phyloP scores from a whole-genome alignment of 2,113 vertebrate species.

The Pteronura brasiliensis region DNA sequence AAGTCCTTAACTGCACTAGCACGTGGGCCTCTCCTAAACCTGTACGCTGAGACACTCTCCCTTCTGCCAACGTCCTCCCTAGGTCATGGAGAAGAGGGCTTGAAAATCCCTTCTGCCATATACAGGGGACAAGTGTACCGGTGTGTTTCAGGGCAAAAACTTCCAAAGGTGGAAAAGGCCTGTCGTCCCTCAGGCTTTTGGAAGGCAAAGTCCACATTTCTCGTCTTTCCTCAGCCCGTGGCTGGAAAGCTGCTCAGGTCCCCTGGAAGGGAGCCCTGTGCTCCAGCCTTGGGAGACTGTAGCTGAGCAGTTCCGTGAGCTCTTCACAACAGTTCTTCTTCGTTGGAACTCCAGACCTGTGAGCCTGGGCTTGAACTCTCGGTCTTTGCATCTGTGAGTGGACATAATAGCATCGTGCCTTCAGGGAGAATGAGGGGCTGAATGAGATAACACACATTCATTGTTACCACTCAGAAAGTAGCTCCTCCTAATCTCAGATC shows the following conservation, averaged over 20 bases:
- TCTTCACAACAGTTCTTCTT: not conserved
- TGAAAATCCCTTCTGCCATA: not conserved
- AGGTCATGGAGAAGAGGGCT: not conserved
- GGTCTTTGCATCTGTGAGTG: not conserved
- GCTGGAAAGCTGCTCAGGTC: not conserved
- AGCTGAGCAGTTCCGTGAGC: not conserved
- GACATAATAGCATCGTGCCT: not conserved
- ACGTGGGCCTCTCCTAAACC: not conserved
- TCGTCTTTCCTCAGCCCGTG: not conserved
- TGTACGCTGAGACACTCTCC: not conserved
- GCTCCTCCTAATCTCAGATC: not conserved
- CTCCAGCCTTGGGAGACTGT: not conserved
- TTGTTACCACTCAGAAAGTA: not conserved
- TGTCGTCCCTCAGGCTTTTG: not conserved
- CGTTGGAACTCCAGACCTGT: not conserved
- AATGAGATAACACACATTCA: not conserved
- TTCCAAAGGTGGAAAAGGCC: not conserved
- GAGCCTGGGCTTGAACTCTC: not conserved
- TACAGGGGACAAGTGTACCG: not conserved
- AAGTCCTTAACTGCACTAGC: not conserved
- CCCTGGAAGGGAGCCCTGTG: not conserved
- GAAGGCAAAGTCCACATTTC: not conserved
- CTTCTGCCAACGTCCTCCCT: not conserved
- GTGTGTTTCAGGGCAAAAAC: not conserved
- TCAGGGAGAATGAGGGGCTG: not conserved